Conservation (phyloP, 2,888 invertebrate species). For the Microplitis manilae region DNA sequence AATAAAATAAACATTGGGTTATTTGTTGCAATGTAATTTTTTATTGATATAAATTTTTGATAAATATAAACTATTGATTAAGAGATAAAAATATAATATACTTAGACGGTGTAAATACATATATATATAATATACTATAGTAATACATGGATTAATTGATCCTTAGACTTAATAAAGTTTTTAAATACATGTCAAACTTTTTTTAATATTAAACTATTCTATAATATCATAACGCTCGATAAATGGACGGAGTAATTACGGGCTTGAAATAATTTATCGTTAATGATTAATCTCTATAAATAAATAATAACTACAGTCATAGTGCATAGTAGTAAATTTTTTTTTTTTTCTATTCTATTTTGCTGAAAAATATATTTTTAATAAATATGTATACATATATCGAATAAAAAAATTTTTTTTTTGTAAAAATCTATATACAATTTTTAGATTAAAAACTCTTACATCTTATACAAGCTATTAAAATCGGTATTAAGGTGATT, state of each 20-base stretch:
- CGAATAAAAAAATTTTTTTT: background rate
- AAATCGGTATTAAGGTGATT: too few species aligned
- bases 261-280: conserved; percentile 43
- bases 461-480: too few species aligned
- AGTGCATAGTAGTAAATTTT: conserved; percentile 15
- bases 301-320: conserved; percentile 27
- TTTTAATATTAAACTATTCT: conserved; percentile 9
- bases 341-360: background rate
- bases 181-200: conserved; percentile 1
- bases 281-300: background rate
- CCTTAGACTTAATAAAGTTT: conserved; percentile 3
- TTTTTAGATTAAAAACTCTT: background rate
- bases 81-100: conserved; percentile 18
- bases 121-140: background rate
- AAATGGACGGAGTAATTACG: conserved; percentile 53
- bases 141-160: background rate
- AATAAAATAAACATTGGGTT: background rate
- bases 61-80: conserved; percentile 2
- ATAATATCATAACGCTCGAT: conserved; percentile 29
- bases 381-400: background rate
- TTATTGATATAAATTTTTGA: background rate
- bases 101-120: background rate
- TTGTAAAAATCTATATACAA: conserved; percentile 5
- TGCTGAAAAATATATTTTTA: background rate
- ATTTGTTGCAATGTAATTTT: conserved; percentile 17